Evolutionary conservation across 2,113 vertebrate genomes (phyloP), one percentile per base, ranked within the genome.

Genomic region (Trogon melanurus): DNA sequence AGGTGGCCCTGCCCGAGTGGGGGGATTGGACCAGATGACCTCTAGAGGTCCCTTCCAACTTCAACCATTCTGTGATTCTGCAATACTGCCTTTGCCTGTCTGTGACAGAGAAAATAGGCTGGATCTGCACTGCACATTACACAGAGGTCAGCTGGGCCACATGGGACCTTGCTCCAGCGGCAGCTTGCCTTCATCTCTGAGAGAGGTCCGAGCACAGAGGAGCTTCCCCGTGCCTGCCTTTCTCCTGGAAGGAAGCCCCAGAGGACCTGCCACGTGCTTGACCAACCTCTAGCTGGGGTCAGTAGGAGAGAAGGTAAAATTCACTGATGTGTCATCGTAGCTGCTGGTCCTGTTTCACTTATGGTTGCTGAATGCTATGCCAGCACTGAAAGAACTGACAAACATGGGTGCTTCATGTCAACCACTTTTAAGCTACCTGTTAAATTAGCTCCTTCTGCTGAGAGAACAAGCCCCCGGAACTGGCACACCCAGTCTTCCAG

Each of bases 311-410:
- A 83, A 80, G n/a, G 27, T 61, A 65, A 85, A 87, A 95, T n/a
- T 44, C 57, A 34, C 32, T 19, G 19, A n/a, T 26, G 11, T 17
- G 25, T 34, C 1, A 0, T 62, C 1, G 0, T 44, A 34, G 85
- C 38, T 34, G 17, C 30, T 34, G 29, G 38, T 38, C 9, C 27
- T 30, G 5, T 20, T 76, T 73, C 45, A 57, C 36, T 89, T 18
- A 1, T 0, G 11, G 22, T 41, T 86, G 58, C 41, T 27, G 50
- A 41, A n/a, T 66, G 75, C 41, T 57, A 10, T 1, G 2, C 4
- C 4, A 1, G 47, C 38, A 22, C 5, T 17, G 32, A 62, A 73
- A 80, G 50, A 65, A 58, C 34, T 34, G 62, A 58, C 47, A 41
- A 85, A 91, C 0, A 7, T 0, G 3, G 27, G 21, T 47, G 13